A percentile compares a stretch with the other conserved stretches of the same genome.
Conservation (phyloP, 92 coral and sea anemone genomes). For the Epizoanthus rinbou region DNA sequence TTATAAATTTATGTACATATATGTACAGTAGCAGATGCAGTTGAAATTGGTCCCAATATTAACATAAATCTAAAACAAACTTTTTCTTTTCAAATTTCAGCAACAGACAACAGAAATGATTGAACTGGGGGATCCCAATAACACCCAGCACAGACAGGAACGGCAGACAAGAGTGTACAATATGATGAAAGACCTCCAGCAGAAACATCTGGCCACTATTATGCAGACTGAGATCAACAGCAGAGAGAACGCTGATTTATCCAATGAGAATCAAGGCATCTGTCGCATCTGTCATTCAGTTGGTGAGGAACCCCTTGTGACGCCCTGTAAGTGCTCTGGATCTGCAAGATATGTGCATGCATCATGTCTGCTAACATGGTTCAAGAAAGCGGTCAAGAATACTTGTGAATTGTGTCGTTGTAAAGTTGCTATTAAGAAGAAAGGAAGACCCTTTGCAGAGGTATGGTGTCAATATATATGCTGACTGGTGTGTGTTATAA, state of each 20-base stretch:
- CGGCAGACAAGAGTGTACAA: constrained; percentile 78
- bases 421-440: constrained; percentile 88
- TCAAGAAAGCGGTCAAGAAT: constrained; percentile 85
- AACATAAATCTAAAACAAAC: too few relatives aligned
- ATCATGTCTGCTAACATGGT: constrained; percentile 85
- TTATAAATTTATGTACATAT: too few relatives aligned
- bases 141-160: constrained; percentile 62
- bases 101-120: constrained; percentile 41
- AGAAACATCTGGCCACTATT: constrained; percentile 72
- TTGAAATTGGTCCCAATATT: too few relatives aligned
- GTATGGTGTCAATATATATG: constrained; percentile 28
- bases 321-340: constrained; percentile 90
- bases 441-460: constrained; percentile 85
- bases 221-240: constrained; percentile 77
- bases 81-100: not conserved
- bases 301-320: constrained; percentile 87
- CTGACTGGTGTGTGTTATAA: too few relatives aligned
- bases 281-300: constrained; percentile 91
- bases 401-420: constrained; percentile 92
- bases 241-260: constrained; percentile 62
- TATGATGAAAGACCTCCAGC: constrained; percentile 92
- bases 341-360: constrained; percentile 93
- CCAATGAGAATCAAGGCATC: constrained; percentile 72
- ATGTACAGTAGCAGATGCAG: too few relatives aligned
- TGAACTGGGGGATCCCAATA: constrained; percentile 21